Percentiles rank a stretch among this genome's conserved stretches.
phyloP scores from a whole-genome alignment of 2,797 vertebrate genomes.

The Catharus ustulatus region DNA sequence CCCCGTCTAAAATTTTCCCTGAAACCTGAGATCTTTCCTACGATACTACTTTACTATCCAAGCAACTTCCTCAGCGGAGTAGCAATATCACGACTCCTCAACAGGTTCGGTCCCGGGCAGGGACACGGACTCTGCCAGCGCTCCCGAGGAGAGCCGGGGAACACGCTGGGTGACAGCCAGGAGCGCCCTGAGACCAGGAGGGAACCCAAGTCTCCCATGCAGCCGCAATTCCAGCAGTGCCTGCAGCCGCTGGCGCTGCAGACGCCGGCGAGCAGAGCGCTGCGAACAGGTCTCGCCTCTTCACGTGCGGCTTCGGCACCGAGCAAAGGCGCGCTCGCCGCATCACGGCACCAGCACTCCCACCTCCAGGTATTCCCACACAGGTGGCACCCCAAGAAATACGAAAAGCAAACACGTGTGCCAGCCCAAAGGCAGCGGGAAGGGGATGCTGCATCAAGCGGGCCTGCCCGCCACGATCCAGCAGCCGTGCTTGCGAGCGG shows the following conservation, averaged over 20 bases:
- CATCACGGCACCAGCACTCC: not conserved
- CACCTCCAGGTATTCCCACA: not conserved
- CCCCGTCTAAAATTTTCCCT: conserved; percentile 29
- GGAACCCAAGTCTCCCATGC: not conserved
- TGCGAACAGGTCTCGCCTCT: not conserved
- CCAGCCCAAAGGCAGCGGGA: not conserved
- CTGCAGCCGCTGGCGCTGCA: not conserved
- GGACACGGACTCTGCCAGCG: not conserved
- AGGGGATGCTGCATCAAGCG: not conserved
- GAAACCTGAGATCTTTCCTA: conserved; percentile 50
- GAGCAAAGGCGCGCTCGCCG: not conserved
- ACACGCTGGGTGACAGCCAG: not conserved
- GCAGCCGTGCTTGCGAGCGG: fast-evolving
- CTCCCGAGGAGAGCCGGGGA: not conserved
- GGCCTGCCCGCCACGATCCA: not conserved
- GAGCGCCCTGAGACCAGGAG: not conserved
- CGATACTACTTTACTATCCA: conserved; percentile 42
- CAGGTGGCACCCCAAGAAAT: not conserved
- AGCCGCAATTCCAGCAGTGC: not conserved
- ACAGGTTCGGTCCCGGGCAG: not conserved
- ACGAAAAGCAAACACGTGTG: not conserved
- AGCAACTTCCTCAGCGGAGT: not conserved
- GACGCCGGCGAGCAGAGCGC: not conserved
- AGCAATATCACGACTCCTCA: conserved; percentile 9
- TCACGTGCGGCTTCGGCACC: not conserved